Evolutionary conservation across 1,140 invertebrate genomes (phyloP), one percentile per base, ranked within the genome.

Genomic region (Cecropterus lyciades): DNA sequence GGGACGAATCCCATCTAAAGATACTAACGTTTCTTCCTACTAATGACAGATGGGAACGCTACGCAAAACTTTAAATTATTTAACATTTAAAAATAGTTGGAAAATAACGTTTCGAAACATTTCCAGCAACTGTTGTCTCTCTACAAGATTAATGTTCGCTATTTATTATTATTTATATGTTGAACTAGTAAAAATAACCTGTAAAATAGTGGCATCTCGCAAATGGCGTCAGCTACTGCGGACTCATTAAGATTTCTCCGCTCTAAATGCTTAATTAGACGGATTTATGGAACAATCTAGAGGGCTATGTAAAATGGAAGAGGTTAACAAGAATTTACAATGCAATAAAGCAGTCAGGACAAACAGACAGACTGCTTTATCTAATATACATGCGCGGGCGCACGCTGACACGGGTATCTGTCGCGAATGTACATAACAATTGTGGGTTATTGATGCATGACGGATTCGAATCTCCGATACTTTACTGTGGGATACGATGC

Each of bases 311-410:
- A 68, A 76, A 72, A 71, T 69, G 64, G 68, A 16, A 51, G 65
- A 78, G 67, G 71, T 75, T 77, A 75, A 75, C 69, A 59, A 79
- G 68, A 75, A 81, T 81, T 78, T 80, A 83, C 77, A 74, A 75
- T 72, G 74, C 75, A 75, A 80, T 86, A 86, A 82, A 84, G 70
- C 73, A 76, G 73, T 77, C 73, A 71, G 49, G 67, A 71, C 67
- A 65, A 66, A 75, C 75, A 40, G 62, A 79, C 70, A 69, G 78
- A 78, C 80, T 71, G 55, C 53, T 60, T 60, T 60, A 60, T 60
- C 69, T 72, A 73, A 77, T 77, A 69, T 75, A 71, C 59, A 76
- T 80, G 74, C 74, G 70, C 37, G 46, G 53, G 67, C 65, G 67
- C 69, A 56, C 30, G 63, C 13, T 46, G 27, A 27, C 43, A 43